Evolutionary conservation across 2,113 vertebrate genomes (phyloP), one percentile per base, ranked within the genome.

Genomic region (Rhinogobius similis): DNA sequence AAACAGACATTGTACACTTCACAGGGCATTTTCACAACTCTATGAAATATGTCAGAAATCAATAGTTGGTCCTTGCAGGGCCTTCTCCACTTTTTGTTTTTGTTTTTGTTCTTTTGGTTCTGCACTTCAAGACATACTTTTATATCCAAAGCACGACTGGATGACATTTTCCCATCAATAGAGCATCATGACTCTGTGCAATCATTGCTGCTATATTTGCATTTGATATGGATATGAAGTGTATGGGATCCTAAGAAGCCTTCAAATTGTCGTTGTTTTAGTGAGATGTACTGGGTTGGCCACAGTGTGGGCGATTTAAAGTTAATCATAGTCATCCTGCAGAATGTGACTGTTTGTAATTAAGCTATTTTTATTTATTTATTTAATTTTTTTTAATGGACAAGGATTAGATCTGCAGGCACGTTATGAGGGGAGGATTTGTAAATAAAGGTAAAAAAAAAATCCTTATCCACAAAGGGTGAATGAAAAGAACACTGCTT

Each of bases 61-160:
- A 7, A 36, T 90, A 63, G 29, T 58, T 76, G 79, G 80, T 88
- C 86, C 89, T 89, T 87, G 84, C 70, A 59, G 23, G 44, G 70
- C 77, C 75, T 80, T 76, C 13, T 12, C 83, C 20, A 11, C 48
- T 3, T 52, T 78, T 36, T 36, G 3, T 43, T 56, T 71, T 67
- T 84, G 55, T 76, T 82, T 79, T 73, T 24, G 0, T 27, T 56
- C 20, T 63, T 82, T 41, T 67, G 20, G 27, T 59, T 21, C 79
- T 21, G 20, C 61, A 29, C 46, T 70, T 74, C 23, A 74, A 62
- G 27, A 70, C 58, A 73, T 65, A 63, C 21, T n/a, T 58, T 66
- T 48, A 62, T 13, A 67, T 65, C 9, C 39, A 24, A 50, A 20
- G 6, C 21, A 11, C 56, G 41, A 70, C 53, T 67, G 65, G 76